A percentile compares a stretch with the other conserved stretches of the same genome.
Evolutionary conservation across 2,797 vertebrate species (phyloP).

Genomic region (Chaunax sp.): DNA sequence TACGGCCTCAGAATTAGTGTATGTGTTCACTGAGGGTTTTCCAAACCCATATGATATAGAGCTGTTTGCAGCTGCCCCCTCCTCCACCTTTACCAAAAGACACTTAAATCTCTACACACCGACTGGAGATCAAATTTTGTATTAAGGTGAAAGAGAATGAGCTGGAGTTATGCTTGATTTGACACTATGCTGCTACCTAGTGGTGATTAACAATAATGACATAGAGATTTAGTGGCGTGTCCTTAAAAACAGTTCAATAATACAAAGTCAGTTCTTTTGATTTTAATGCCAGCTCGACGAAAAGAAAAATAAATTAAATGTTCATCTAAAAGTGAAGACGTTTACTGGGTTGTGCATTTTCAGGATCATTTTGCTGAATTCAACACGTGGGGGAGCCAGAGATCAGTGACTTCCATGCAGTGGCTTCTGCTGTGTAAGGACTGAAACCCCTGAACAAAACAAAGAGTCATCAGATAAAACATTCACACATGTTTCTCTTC

Average conservation of each 20-base stretch:
- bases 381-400: conserved; percentile 51
- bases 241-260: background rate
- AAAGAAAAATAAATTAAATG: background rate
- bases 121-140: background rate
- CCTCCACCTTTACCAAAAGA: conserved; percentile 37
- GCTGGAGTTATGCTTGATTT: conserved; percentile 1
- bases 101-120: conserved; percentile 21
- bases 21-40: conserved; percentile 72
- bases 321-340: background rate
- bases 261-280: no score
- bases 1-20: conserved; percentile 59
- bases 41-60: conserved; percentile 69
- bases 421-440: background rate
- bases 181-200: conserved; percentile 70
- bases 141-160: background rate
- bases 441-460: background rate
- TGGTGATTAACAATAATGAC: conserved; percentile 32
- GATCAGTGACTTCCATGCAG: conserved; percentile 11
- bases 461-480: conserved; percentile 19
- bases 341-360: background rate
- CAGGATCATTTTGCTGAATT: conserved; percentile 6
- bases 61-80: conserved; percentile 50
- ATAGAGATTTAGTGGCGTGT: background rate
- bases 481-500: conserved; percentile 9
- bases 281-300: background rate